These are phyloP conservation scores for Machaerirhynchus nigripectus DNA, from an alignment of 2,113 vertebrate species.

Conservation along the genomic window DNA sequence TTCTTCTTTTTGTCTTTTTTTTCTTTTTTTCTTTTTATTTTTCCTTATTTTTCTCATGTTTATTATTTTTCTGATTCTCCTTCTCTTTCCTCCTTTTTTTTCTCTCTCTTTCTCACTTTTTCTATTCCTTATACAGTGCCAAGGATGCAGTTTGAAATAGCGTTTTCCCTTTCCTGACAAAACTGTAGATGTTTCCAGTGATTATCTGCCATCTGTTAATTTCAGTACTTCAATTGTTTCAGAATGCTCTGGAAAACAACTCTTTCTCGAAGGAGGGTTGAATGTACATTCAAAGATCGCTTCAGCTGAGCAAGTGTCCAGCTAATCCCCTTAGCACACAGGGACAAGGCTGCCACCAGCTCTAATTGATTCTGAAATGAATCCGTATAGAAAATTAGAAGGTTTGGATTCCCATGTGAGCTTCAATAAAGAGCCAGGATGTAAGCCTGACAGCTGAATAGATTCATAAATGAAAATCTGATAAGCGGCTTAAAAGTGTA, in stretches of 20 bases:
- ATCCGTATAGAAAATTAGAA: slow-evolving; percentile 84
- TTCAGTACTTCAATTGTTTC: slow-evolving; percentile 68
- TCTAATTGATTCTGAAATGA: slow-evolving; percentile 95
- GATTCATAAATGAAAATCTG: slow-evolving; percentile 80
- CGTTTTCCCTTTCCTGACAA: slow-evolving; percentile 58
- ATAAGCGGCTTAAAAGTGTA: slow-evolving; percentile 84
- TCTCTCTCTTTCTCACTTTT: not conserved
- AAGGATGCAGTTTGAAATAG: not conserved
- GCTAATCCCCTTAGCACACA: slow-evolving; percentile 85
- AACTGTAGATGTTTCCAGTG: slow-evolving; percentile 56
- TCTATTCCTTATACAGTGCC: not conserved
- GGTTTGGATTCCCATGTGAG: slow-evolving; percentile 81
- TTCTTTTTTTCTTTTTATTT: too few relatives aligned
- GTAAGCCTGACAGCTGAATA: slow-evolving; percentile 81
- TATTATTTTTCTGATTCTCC: rapidly evolving
- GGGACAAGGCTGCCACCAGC: slow-evolving; percentile 80
- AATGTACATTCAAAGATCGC: slow-evolving; percentile 74
- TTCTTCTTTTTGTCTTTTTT: too few relatives aligned
- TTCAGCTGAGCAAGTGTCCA: slow-evolving; percentile 80
- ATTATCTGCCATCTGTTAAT: slow-evolving; percentile 87
- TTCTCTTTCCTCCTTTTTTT: rapidly evolving
- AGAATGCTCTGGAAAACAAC: slow-evolving; percentile 73
- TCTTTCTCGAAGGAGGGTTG: slow-evolving; percentile 70
- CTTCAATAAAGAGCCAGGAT: slow-evolving; percentile 77
- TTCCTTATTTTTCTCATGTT: rapidly evolving